Evolutionary conservation across 2,113 vertebrate genomes (phyloP).

Genomic region (Bos taurus): DNA sequence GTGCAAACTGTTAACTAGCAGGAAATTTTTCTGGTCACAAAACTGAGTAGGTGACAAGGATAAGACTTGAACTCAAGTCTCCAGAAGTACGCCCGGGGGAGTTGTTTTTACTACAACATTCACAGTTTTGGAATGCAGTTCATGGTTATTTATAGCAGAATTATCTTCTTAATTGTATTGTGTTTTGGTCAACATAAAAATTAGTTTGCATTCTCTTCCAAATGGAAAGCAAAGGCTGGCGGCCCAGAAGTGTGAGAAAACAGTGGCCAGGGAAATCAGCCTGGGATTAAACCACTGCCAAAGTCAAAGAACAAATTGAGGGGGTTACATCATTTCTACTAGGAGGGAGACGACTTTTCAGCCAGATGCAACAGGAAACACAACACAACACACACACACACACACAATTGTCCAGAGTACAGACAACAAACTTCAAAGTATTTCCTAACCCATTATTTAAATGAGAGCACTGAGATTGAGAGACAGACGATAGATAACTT

Average conservation of each 20-base stretch:
- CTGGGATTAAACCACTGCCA: neutral
- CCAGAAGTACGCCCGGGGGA: neutral
- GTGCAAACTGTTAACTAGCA: neutral
- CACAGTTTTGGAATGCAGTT: slow-evolving; percentile 50
- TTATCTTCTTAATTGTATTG: slow-evolving; percentile 59
- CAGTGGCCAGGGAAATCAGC: neutral
- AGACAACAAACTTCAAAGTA: neutral
- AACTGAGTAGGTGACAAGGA: neutral
- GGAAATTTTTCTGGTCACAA: neutral
- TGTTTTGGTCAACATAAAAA: slow-evolving; percentile 57
- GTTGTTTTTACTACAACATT: slow-evolving; percentile 28
- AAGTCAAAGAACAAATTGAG: slow-evolving; percentile 16
- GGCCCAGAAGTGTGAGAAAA: slow-evolving; percentile 35
- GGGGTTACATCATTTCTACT: neutral
- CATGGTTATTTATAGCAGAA: slow-evolving; percentile 56
- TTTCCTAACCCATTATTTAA: neutral
- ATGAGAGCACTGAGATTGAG: neutral
- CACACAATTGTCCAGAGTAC: neutral
- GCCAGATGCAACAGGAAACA: neutral
- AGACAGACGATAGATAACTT: neutral
- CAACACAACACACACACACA: neutral
- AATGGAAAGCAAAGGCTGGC: slow-evolving; percentile 50
- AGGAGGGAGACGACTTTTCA: neutral
- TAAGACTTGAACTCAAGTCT: neutral
- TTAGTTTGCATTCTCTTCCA: slow-evolving; percentile 48